Evolutionary conservation across 2,888 invertebrate genomes (phyloP).

Genomic region (Antheraea yamamai): DNA sequence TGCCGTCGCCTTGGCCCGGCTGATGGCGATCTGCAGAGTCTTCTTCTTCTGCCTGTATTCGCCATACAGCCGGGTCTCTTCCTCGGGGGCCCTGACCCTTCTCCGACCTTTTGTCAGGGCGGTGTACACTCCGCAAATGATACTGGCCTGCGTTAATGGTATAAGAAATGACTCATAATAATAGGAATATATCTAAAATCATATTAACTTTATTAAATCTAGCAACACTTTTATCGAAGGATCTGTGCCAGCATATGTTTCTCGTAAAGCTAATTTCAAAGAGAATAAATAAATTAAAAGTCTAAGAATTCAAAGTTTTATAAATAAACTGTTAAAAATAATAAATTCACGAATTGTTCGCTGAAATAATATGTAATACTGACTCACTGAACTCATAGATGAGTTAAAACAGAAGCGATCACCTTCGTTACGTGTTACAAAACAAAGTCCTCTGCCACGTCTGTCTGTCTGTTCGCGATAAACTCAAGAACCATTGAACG

Average conservation of each 20-base stretch:
- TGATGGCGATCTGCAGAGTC: too few relatives aligned
- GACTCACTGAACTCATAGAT: conserved; percentile 4
- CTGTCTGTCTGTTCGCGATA: too few relatives aligned
- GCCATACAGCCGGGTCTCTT: too few relatives aligned
- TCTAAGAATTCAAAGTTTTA: background rate
- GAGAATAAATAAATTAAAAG: background rate
- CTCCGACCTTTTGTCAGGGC: too few relatives aligned
- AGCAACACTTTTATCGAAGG: background rate
- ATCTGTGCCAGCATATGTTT: background rate
- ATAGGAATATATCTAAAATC: background rate
- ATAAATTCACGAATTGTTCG: background rate
- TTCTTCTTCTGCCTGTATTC: too few relatives aligned
- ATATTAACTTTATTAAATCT: background rate
- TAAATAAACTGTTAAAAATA: conserved; percentile 5
- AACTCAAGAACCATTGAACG: too few relatives aligned
- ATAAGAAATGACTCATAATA: background rate
- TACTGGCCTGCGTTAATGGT: too few relatives aligned
- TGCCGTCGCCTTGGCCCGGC: too few relatives aligned
- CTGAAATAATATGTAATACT: background rate
- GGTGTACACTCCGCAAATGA: too few relatives aligned
- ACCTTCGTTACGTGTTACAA: background rate
- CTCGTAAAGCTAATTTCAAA: conserved; percentile 1
- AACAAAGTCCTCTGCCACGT: too few relatives aligned
- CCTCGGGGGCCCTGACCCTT: too few relatives aligned
- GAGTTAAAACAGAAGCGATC: background rate